phyloP scores from a whole-genome alignment of 2,888 invertebrate species.

The Tridacna gigas region DNA sequence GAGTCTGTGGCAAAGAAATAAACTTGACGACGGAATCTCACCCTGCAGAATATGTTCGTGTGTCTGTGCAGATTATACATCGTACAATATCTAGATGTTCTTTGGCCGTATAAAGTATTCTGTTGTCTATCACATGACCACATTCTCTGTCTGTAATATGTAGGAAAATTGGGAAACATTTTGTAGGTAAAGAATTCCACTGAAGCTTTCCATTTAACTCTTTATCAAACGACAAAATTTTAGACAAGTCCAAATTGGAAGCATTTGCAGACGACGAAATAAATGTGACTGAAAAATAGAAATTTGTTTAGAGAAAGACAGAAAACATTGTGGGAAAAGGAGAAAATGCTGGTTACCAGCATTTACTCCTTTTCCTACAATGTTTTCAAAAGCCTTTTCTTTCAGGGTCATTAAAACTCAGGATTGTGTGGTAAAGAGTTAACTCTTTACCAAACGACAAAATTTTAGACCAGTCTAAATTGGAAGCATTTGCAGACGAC shows the following conservation, averaged over 20 bases:
- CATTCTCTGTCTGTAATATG: slow-evolving; percentile 76
- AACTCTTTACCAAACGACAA: too few relatives aligned
- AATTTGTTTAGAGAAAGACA: not conserved
- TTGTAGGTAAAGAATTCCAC: too few relatives aligned
- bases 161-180: not conserved
- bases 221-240: too few relatives aligned
- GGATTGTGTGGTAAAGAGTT: not conserved
- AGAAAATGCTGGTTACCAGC: not conserved
- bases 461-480: too few relatives aligned
- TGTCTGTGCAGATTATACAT: slow-evolving; percentile 82
- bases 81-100: slow-evolving; percentile 84
- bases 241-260: too few relatives aligned
- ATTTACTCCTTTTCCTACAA: not conserved
- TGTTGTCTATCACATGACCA: slow-evolving; percentile 81
- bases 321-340: not conserved
- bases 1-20: too few relatives aligned
- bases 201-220: too few relatives aligned
- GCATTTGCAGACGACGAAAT: too few relatives aligned
- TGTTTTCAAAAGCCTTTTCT: not conserved
- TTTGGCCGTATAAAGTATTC: slow-evolving; percentile 74
- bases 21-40: slow-evolving; percentile 51
- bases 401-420: not conserved
- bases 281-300: too few relatives aligned
- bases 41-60: slow-evolving; percentile 84
- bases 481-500: too few relatives aligned